Conservation (phyloP, 2,113 vertebrate genomes). For the Grus americana region DNA sequence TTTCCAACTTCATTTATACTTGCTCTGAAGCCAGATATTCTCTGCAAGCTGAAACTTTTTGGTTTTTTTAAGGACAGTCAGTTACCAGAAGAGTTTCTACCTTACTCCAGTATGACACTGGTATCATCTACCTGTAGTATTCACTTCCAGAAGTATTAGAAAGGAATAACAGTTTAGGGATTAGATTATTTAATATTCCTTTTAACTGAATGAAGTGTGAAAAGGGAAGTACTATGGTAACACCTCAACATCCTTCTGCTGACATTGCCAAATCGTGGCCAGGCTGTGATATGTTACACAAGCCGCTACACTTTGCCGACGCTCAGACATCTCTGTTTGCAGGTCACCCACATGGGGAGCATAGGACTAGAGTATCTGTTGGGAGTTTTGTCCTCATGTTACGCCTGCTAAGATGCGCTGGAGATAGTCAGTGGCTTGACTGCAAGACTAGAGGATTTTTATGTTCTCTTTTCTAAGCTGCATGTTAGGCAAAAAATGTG, state of each 20-base stretch:
- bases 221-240: not conserved
- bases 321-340: not conserved
- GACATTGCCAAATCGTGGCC: not conserved
- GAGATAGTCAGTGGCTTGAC: not conserved
- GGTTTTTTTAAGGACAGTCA: not conserved
- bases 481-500: not conserved
- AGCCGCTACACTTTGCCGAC: fast-evolving
- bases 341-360: not conserved
- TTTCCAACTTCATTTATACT: not conserved
- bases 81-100: not conserved
- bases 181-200: not conserved
- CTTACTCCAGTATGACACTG: not conserved
- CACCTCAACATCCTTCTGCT: not conserved
- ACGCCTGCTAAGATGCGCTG: not conserved
- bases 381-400: not conserved
- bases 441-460: not conserved
- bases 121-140: not conserved
- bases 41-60: not conserved
- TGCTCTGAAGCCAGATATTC: not conserved
- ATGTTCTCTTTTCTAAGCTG: not conserved
- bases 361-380: not conserved
- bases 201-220: not conserved
- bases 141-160: not conserved
- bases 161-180: not conserved
- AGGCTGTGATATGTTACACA: not conserved